Evolutionary conservation across 2,888 invertebrate genomes (phyloP).

Genomic region (Drosophila percnosoma): DNA sequence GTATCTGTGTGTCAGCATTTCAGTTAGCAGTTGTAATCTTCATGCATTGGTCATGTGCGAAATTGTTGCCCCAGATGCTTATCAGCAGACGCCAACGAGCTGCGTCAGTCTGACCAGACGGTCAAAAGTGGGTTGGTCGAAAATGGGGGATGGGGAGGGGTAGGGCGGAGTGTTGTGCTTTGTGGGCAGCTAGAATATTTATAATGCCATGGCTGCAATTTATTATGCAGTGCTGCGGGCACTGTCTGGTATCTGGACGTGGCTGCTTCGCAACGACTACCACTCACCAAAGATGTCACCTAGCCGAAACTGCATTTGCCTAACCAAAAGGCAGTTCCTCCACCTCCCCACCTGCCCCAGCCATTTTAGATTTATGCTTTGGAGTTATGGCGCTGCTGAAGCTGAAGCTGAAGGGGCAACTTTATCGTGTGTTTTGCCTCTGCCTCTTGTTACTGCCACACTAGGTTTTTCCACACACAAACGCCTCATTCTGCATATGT

Average conservation of each 20-base stretch:
- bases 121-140: neutral
- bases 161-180: constrained; percentile 4
- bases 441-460: constrained; percentile 19
- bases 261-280: constrained; percentile 35
- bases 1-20: constrained; percentile 73
- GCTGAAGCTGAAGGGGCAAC: constrained; percentile 58
- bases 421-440: constrained; percentile 60
- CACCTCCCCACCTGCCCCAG: constrained; percentile 3
- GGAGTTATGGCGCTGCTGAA: constrained; percentile 63
- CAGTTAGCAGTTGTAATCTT: constrained; percentile 69
- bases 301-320: constrained; percentile 48
- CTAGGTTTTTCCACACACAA: constrained; percentile 2
- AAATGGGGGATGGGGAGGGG: neutral
- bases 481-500: constrained; percentile 23
- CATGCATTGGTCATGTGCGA: constrained; percentile 79
- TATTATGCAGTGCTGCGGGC: constrained; percentile 79
- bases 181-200: constrained; percentile 71
- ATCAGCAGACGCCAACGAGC: constrained; percentile 62
- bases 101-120: constrained; percentile 26
- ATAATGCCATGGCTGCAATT: constrained; percentile 81
- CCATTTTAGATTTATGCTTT: constrained; percentile 77
- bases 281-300: constrained; percentile 81
- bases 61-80: constrained; percentile 81
- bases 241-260: constrained; percentile 40
- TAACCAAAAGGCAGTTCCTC: constrained; percentile 16